Percentiles rank a stretch among this genome's conserved stretches.
Evolutionary conservation across 2,797 vertebrate species (phyloP).

Genomic region (Menidia menidia): DNA sequence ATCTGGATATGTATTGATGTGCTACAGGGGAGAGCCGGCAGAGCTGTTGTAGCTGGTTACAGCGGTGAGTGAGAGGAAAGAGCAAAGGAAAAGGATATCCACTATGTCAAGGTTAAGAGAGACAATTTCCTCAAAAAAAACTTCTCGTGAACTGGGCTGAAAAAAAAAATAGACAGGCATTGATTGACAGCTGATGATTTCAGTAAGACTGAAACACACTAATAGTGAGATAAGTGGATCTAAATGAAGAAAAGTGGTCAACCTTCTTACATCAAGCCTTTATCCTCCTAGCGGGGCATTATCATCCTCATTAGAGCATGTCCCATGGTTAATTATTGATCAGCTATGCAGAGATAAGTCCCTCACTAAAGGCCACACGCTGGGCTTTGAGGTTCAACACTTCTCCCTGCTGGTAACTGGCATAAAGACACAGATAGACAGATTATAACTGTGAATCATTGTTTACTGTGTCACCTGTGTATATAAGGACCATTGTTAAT

Average conservation of each 20-base stretch:
- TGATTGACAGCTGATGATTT: constrained; percentile 15
- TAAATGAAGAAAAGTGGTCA: constrained; percentile 65
- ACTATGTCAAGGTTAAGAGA: background rate
- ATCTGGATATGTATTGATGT: constrained; percentile 73
- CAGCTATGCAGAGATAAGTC: constrained; percentile 77
- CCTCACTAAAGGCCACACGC: constrained; percentile 62
- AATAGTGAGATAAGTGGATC: constrained; percentile 61
- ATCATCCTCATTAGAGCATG: constrained; percentile 79
- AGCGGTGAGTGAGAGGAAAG: constrained; percentile 24
- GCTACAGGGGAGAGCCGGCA: constrained; percentile 17
- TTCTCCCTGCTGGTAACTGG: constrained; percentile 49
- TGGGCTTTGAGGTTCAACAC: constrained; percentile 53
- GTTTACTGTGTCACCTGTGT: constrained; percentile 45
- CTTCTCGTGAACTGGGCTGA: background rate
- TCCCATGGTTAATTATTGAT: constrained; percentile 83
- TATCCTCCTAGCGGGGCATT: constrained; percentile 75
- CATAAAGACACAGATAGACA: constrained; percentile 29
- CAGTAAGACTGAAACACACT: constrained; percentile 39
- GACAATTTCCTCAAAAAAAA: background rate
- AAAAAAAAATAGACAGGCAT: background rate
- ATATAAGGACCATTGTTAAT: constrained; percentile 35
- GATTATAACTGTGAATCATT: constrained; percentile 44
- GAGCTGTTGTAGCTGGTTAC: constrained; percentile 37
- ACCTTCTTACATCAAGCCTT: constrained; percentile 51
- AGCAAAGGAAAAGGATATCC: background rate